Evolutionary conservation across 2,113 vertebrate species (phyloP).

Genomic region (Anarhynchus alexandrinus): DNA sequence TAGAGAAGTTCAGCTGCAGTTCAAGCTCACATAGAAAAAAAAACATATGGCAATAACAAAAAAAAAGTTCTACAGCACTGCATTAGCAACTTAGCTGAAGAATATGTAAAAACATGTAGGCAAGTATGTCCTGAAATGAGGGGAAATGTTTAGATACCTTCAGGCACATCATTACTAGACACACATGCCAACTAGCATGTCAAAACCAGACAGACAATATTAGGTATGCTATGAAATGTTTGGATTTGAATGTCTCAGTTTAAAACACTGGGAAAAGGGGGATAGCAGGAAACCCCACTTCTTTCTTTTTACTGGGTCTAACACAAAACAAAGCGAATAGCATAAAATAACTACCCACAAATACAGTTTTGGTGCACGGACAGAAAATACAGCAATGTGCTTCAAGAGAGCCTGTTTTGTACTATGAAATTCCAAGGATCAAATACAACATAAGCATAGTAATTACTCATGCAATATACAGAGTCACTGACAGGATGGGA

Average conservation of each 20-base stretch:
- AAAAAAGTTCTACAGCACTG: neutral
- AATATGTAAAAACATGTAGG: conserved; percentile 27
- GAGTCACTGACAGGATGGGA: neutral
- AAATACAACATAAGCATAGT: neutral
- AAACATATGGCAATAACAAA: neutral
- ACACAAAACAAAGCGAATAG: neutral
- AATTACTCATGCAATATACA: neutral
- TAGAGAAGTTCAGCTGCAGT: conserved; percentile 26
- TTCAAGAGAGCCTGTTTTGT: neutral
- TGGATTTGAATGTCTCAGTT: neutral
- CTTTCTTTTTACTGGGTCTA: neutral
- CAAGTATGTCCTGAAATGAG: neutral
- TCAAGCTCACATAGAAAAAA: neutral
- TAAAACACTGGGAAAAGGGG: neutral
- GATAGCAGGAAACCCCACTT: neutral
- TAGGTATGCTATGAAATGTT: neutral
- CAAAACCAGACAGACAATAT: neutral
- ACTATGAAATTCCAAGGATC: neutral
- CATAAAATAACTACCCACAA: neutral
- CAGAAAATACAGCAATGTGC: neutral
- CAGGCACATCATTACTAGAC: neutral
- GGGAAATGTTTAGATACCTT: neutral
- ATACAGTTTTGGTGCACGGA: neutral
- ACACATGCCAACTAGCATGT: conserved; percentile 5
- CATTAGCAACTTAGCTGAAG: neutral